phyloP scores from a whole-genome alignment of 2,113 vertebrate species.

The Hemibagrus wyckioides region DNA sequence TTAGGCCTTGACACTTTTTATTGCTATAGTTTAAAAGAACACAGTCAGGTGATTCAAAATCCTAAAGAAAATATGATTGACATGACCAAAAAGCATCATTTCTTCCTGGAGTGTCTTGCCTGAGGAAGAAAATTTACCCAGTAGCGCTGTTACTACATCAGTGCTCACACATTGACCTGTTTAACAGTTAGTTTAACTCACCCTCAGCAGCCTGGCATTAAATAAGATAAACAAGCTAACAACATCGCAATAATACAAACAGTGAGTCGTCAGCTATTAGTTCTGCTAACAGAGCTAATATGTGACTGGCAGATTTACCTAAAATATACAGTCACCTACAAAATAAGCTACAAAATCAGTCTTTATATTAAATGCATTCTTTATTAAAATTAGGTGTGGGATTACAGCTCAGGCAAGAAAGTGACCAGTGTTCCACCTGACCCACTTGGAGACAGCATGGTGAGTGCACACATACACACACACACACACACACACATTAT shows the following conservation, averaged over 20 bases:
- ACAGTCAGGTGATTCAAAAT: too few species aligned
- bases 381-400: conserved; percentile 60
- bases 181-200: too few species aligned
- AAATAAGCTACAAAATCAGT: not conserved
- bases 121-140: too few species aligned
- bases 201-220: too few species aligned
- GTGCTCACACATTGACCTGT: too few species aligned
- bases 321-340: not conserved
- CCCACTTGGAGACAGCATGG: conserved; percentile 54
- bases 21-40: too few species aligned
- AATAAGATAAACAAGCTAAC: not conserved
- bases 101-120: too few species aligned
- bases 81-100: too few species aligned
- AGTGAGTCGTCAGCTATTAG: not conserved
- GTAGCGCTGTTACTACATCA: too few species aligned
- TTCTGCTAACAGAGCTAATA: not conserved
- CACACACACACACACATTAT: not conserved
- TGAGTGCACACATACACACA: conserved; percentile 35
- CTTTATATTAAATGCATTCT: not conserved
- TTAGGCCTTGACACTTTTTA: too few species aligned
- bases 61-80: too few species aligned
- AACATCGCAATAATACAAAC: not conserved
- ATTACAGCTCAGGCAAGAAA: conserved; percentile 57
- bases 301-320: not conserved
- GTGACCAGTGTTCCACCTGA: conserved; percentile 57